These are phyloP conservation scores for Gonatopus flavifemur DNA, from an alignment of 1,140 invertebrate species.

Conservation along the genomic window DNA sequence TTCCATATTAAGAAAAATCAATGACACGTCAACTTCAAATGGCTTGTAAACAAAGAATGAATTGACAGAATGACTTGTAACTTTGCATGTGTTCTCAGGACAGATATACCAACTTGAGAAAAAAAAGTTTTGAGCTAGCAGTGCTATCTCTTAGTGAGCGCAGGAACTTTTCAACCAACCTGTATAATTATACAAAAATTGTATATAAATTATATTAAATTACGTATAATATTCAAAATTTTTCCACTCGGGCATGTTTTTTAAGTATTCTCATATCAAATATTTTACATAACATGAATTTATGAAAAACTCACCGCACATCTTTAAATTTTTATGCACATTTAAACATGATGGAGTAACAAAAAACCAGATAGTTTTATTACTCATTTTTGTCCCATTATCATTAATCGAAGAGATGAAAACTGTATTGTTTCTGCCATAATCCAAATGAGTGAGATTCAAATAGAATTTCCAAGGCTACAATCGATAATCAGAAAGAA, in stretches of 20 bases:
- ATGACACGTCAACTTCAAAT: no score
- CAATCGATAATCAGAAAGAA: background rate
- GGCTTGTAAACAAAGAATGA: no score
- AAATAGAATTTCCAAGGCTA: conserved; percentile 23
- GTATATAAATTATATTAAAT: background rate
- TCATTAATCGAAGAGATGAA: conserved; percentile 29
- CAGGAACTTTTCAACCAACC: no score
- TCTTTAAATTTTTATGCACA: conserved; percentile 35
- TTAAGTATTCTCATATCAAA: no score
- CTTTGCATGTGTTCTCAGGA: no score
- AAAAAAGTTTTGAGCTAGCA: no score
- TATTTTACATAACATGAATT: background rate
- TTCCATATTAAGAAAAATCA: no score
- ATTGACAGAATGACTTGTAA: no score
- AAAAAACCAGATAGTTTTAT: conserved; percentile 25
- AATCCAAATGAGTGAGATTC: conserved; percentile 27
- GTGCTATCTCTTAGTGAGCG: no score
- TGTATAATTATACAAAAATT: no score
- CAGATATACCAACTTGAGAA: no score
- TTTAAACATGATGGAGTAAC: conserved; percentile 45
- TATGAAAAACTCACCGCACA: conserved; percentile 43
- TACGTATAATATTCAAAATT: background rate
- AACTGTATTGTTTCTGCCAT: conserved; percentile 32
- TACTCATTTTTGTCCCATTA: conserved; percentile 18
- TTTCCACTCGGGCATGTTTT: background rate